Conservation (phyloP, 30 jellyfish, hydroid and myxozoan species). For the Chironex yamaguchii region DNA sequence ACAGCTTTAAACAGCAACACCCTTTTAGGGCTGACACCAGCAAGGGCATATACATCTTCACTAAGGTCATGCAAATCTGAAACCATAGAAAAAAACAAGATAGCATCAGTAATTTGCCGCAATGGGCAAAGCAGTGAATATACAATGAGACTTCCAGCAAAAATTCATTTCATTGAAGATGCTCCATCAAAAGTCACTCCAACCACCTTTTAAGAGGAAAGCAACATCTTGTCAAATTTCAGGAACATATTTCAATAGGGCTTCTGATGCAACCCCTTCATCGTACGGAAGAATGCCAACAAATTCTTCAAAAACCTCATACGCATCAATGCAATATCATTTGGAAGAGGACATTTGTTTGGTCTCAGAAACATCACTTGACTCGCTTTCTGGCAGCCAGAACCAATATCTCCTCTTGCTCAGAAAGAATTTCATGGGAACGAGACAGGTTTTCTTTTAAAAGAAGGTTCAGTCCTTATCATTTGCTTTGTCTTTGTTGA, state of each 20-base stretch:
- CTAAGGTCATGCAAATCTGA: neutral
- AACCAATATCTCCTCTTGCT: neutral
- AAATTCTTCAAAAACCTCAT: neutral
- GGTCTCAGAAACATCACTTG: neutral
- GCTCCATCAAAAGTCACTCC: too few relatives aligned
- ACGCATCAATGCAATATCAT: neutral
- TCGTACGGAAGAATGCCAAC: neutral
- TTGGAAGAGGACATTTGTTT: neutral
- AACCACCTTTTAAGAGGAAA: too few relatives aligned
- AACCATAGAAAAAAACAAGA: neutral
- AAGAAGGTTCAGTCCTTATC: neutral
- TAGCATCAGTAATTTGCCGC: neutral
- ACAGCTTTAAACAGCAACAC: too few relatives aligned
- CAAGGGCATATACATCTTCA: neutral
- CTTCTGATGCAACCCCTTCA: neutral
- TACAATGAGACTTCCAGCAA: too few relatives aligned
- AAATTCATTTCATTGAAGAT: too few relatives aligned
- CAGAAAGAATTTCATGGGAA: neutral
- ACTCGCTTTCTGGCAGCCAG: neutral
- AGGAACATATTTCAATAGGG: too few relatives aligned
- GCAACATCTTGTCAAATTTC: neutral
- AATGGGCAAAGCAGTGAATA: conserved; percentile 1
- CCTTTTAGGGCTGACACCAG: neutral
- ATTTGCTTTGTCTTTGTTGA: too few relatives aligned
- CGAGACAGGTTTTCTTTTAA: neutral